Base-by-base conservation (phyloP, 64 coral and sea anemone genomes). In the Montipora capricornis region DNA sequence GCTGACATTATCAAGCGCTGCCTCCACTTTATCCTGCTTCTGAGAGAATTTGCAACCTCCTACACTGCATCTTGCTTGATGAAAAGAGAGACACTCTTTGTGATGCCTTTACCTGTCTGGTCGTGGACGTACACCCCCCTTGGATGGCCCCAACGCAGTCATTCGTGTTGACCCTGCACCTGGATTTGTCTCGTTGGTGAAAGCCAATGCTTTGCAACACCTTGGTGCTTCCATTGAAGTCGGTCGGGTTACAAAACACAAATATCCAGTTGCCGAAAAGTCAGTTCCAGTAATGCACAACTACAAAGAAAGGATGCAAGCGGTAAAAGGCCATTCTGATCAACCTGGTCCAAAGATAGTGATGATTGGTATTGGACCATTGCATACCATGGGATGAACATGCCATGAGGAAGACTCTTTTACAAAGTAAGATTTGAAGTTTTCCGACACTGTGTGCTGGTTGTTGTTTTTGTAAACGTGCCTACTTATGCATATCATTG, bases 141-240 rank as follows among this genome's bases (percentile, higher is more conserved):
- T 87, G 2, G 80, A 95, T 58, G 88, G 88, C 52, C 79, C 80
- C 57, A 67, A 59, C 3, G 93, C 87, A 37, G 80, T 95, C 12
- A 37, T 95, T 5, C 93, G 80, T 52, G 93, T 90, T 6, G 93
- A 95, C 80, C 92, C 89, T 61, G 95, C 83, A 59, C 87, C 87
- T 19, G 73, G 49, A 73, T 96, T 96, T 49, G 53, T 91, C 15
- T 79, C 47, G 11, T 16, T 49, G 0, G 52, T 19, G 16, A 79
- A 79, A 47, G 19, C 77, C 15, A 79, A 52, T 20, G 49, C 77
- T 8, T 52, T 53, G 22, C 46, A n/a, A 20, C 14, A 79, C 14
- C 77, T 79, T 79, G 47, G 47, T 51, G 2, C 47, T 5, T 49
- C 76, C 3, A 78, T 78, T 47, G 45, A 78, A 78, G 76, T 78